Percentiles rank a stretch among this genome's conserved stretches.
Conservation (phyloP, 2,113 vertebrate species). For the Australoheros scitulus region DNA sequence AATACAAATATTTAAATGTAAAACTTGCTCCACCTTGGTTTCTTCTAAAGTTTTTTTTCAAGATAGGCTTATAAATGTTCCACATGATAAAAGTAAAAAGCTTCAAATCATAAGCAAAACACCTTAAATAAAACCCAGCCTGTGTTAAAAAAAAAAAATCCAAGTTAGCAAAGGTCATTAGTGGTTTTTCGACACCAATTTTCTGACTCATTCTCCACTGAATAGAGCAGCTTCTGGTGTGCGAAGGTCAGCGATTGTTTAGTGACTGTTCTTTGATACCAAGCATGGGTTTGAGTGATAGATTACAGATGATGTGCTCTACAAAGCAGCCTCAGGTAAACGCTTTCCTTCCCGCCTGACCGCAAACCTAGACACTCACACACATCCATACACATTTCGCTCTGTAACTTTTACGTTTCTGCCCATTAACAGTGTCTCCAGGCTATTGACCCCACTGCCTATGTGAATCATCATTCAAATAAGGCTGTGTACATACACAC, state of each 20-base stretch:
- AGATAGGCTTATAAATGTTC: neutral
- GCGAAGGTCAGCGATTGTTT: conserved; percentile 10
- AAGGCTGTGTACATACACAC: conserved; percentile 26
- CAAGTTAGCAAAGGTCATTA: neutral
- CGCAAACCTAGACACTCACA: conserved; percentile 21
- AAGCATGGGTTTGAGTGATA: conserved; percentile 40
- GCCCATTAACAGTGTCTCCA: conserved; percentile 55
- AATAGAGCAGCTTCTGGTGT: neutral
- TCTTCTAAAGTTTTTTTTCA: neutral
- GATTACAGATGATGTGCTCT: conserved; percentile 60
- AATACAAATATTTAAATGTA: neutral
- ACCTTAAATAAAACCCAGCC: neutral
- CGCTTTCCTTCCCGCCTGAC: neutral
- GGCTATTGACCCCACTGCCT: conserved; percentile 58
- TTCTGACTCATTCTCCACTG: neutral
- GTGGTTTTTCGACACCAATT: neutral
- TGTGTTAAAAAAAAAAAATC: neutral
- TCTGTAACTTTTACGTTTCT: conserved; percentile 34
- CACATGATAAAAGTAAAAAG: neutral
- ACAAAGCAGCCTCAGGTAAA: conserved; percentile 35
- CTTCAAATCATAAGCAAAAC: neutral
- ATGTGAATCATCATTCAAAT: conserved; percentile 69
- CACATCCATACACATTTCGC: conserved; percentile 14
- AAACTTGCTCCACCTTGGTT: too few relatives aligned
- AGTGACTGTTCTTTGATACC: neutral